Base-by-base conservation (phyloP, 2,888 invertebrate species). In the Lutraria lutraria region DNA sequence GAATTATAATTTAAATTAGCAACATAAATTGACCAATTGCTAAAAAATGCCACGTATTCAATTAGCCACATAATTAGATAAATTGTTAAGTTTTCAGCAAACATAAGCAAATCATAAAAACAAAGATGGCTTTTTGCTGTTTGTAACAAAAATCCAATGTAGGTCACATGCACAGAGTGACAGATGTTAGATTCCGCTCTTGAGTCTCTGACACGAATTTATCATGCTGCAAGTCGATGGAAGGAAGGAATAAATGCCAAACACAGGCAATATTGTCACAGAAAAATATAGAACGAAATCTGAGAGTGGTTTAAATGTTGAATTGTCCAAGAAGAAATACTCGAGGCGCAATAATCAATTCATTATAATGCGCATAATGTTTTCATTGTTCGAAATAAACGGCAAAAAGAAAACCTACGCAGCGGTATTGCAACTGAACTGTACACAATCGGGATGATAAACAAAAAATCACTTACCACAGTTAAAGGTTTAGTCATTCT, bases 401-500 rank as follows among this genome's bases (percentile, higher is more conserved):
- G 76, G 31, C 16, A 76, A 34, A 76, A 76, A 13, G 25, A 2
- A 34, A 76, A 34, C 25, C 31, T 25, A 34, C 19, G 15, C 6
- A 1, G 2, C 76, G 31, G n/a, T 15, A 56, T 3, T 3, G 10
- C 63, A 16, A 63, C n/a, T 76, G 19, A 8, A 31, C 34, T 31
- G 15, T 34, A 31, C 34, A 34, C 31, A 76, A 34, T 8, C 16
- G 19, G 19, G 15, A 31, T 72, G 8, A 63, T n/a, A 34, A 76
- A 19, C 29, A 76, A 76, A 19, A 2, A 16, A 31, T 13, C 85
- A 94, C 95, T 95, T 90, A 95, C 95, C 87, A 95, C 95, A 85
- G 94, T 94, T 21, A 95, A 85, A 52, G 95, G 95, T 89, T 94
- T 94, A 88, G 94, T 94, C 94, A 94, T 94, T 80, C 82, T 92